These are phyloP conservation scores for Euplexia lucipara DNA, from an alignment of 2,888 invertebrate species.

Conservation along the genomic window DNA sequence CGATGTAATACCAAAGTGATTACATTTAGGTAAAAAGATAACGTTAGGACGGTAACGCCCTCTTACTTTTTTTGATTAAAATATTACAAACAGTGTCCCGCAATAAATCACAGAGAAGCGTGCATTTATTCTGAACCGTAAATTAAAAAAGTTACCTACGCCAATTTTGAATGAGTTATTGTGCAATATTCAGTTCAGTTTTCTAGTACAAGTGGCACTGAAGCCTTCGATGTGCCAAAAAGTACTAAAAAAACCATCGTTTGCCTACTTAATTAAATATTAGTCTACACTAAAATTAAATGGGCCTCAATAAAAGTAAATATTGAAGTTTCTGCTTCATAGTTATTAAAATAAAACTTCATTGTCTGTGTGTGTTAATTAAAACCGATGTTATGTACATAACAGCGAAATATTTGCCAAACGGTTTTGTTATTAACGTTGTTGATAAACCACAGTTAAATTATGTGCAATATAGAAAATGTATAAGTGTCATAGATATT, in stretches of 20 bases:
- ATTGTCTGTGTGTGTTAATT: conserved; percentile 35
- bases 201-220: conserved; percentile 67
- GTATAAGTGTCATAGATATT: conserved; percentile 36
- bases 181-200: conserved; percentile 81
- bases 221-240: conserved; percentile 43
- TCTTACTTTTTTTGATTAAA: conserved; percentile 72
- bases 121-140: conserved; percentile 85
- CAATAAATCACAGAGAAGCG: conserved; percentile 85
- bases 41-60: conserved; percentile 45
- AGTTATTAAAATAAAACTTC: conserved; percentile 40
- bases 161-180: conserved; percentile 89
- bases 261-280: conserved; percentile 22
- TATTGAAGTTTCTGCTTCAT: conserved; percentile 20
- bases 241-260: conserved; percentile 11
- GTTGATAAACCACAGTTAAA: conserved; percentile 28
- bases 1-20: conserved; percentile 61
- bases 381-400: conserved; percentile 31
- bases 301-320: conserved; percentile 26
- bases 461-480: conserved; percentile 26
- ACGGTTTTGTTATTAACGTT: conserved; percentile 24
- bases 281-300: conserved; percentile 22
- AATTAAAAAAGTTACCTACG: conserved; percentile 88
- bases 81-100: conserved; percentile 76
- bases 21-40: conserved; percentile 61
- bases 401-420: conserved; percentile 32